A percentile compares a stretch with the other conserved stretches of the same genome.
Conservation (phyloP, 2,888 invertebrate genomes). For the Crossocerus cetratus region DNA sequence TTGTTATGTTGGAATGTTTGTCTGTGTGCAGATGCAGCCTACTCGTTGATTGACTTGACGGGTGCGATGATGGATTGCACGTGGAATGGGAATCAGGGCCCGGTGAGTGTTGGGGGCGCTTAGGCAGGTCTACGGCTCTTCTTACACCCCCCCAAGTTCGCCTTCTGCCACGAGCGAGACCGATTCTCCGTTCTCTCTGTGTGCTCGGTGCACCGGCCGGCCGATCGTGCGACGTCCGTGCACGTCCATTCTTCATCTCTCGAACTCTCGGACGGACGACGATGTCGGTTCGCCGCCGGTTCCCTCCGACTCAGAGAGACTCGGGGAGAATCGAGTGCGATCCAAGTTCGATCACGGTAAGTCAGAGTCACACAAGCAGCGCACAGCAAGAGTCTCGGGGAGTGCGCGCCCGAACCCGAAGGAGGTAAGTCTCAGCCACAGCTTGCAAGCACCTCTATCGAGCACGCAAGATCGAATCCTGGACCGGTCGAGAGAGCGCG, state of each 20-base stretch:
- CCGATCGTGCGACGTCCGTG: conserved; percentile 9
- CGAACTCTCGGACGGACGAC: neutral
- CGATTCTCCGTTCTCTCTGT: conserved; percentile 47
- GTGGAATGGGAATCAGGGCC: conserved; percentile 68
- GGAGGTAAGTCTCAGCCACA: too few relatives aligned
- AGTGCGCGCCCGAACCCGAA: too few relatives aligned
- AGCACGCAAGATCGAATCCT: too few relatives aligned
- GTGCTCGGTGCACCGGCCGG: conserved; percentile 37
- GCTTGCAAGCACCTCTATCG: too few relatives aligned
- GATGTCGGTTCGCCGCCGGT: conserved; percentile 13
- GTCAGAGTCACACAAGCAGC: conserved; percentile 40
- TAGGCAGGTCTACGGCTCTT: conserved; percentile 73
- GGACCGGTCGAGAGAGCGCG: too few relatives aligned
- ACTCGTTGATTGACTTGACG: conserved; percentile 75
- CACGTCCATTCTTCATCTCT: conserved; percentile 7
- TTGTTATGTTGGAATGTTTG: conserved; percentile 78
- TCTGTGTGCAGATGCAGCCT: conserved; percentile 78
- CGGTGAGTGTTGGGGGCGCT: conserved; percentile 59
- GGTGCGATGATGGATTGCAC: conserved; percentile 69
- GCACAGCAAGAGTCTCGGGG: neutral
- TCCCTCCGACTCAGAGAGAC: conserved; percentile 14
- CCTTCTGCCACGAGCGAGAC: conserved; percentile 57
- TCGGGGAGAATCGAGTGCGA: conserved; percentile 19
- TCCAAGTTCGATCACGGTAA: conserved; percentile 46
- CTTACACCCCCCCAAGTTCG: conserved; percentile 40